Evolutionary conservation across 2,113 vertebrate species (phyloP), one percentile per base, ranked within the genome.

Genomic region (Dolichotis patagonum): DNA sequence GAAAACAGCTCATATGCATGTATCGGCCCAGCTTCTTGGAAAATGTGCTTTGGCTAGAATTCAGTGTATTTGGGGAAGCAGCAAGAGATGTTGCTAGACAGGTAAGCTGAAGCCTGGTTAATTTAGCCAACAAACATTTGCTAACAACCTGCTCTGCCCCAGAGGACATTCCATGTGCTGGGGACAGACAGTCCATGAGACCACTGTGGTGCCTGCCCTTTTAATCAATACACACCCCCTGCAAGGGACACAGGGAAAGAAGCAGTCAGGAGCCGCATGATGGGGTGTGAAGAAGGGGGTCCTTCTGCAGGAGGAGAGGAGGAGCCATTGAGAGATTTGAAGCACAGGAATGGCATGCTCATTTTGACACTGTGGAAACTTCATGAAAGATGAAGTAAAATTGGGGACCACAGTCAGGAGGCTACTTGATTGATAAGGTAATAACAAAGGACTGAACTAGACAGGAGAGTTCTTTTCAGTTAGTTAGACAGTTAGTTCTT

Each of bases 41-140:
- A 56, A 69, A 49, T 62, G 65, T 87, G 69, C n/a, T 56, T 87
- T 91, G 86, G 49, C 62, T 62, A 77, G 56, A 69, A 78, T 60
- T 43, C 13, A 85, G n/a, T 24, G 20, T 30, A 28, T 91, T 58
- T 28, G 71, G 77, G 89, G 56, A 85, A 54, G 22, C 56, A 95
- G 58, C 46, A 52, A 83, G 73, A 85, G 30, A 32, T 71, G 43
- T 69, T 78, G 13, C 32, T 52, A 28, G 30, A 56, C 32, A 43
- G 67, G 73, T 22, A 80, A 19, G 26, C 52, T 56, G 20, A 62
- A 52, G n/a, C 71, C 54, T 90, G 78, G 58, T 54, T 35, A 28
- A 49, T 75, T 69, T 22, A 69, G 87, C 85, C 26, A 73, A 28
- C 35, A 82, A 81, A 60, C n/a, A 88, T n/a, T 90, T 62, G 22